phyloP scores from a whole-genome alignment of 2,888 invertebrate genomes.

The Melipona beecheii region DNA sequence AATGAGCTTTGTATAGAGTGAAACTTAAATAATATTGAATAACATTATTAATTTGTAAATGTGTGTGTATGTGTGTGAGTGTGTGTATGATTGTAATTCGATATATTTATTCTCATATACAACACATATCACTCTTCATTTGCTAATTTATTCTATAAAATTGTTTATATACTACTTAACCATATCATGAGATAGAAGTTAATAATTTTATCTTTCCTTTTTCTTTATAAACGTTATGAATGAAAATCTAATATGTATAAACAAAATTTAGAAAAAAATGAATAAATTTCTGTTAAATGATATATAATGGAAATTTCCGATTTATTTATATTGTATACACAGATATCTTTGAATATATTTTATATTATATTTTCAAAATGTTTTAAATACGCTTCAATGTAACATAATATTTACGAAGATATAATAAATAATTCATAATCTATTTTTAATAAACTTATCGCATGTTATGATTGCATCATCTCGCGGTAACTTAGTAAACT shows the following conservation, averaged over 20 bases:
- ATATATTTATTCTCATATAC: constrained; percentile 1
- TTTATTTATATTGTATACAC: not conserved
- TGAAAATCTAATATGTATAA: too few species aligned
- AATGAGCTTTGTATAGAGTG: not conserved
- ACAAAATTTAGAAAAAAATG: too few species aligned
- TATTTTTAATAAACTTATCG: constrained; percentile 34
- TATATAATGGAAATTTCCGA: not conserved
- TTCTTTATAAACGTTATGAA: not conserved
- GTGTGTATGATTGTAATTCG: too few species aligned
- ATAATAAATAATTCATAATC: constrained; percentile 8
- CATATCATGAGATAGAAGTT: not conserved
- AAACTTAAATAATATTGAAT: not conserved
- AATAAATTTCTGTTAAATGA: too few species aligned
- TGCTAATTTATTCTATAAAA: too few species aligned
- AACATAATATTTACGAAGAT: not conserved
- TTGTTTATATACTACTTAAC: too few species aligned
- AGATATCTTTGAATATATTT: not conserved
- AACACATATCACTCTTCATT: too few species aligned
- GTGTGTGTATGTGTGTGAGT: too few species aligned
- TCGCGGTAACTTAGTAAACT: constrained; percentile 9
- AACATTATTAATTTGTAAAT: not conserved
- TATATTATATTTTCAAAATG: not conserved
- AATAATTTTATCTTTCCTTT: not conserved
- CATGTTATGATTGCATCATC: not conserved
- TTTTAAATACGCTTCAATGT: not conserved